Percentiles rank a stretch among this genome's conserved stretches.
Evolutionary conservation across 2,797 vertebrate species (phyloP).

Genomic region (Rhabdophis nuchalis): DNA sequence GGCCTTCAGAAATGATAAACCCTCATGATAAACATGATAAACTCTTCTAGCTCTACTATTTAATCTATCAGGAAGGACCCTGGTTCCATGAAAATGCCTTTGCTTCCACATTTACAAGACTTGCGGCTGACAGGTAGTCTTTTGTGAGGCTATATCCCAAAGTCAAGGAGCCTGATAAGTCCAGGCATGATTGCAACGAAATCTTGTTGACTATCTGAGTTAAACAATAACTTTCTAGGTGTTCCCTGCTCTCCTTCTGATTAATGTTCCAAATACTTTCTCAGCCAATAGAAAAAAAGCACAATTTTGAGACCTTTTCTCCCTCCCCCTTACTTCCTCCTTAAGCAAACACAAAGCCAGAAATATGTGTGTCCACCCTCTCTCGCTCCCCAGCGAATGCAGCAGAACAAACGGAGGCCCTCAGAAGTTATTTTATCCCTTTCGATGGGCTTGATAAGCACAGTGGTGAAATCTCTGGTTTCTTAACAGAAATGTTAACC

Average conservation of each 20-base stretch:
- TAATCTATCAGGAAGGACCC: neutral
- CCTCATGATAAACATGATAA: too few species aligned
- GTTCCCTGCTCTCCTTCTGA: conserved; percentile 42
- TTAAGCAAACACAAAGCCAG: neutral
- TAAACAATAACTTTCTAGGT: conserved; percentile 60
- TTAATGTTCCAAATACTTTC: conserved; percentile 49
- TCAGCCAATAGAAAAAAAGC: conserved; percentile 36
- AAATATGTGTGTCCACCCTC: neutral
- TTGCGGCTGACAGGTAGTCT: neutral
- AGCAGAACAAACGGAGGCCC: neutral
- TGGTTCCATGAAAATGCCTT: neutral
- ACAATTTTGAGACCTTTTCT: conserved; percentile 1
- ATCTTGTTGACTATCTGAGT: conserved; percentile 53
- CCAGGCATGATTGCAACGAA: conserved; percentile 31
- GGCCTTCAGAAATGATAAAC: neutral
- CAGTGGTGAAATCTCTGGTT: neutral
- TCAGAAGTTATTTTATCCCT: neutral
- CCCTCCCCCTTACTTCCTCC: neutral
- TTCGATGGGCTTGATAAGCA: neutral
- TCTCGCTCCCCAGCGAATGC: neutral
- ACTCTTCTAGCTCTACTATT: neutral
- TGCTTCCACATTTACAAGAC: neutral
- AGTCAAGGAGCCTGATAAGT: conserved; percentile 33
- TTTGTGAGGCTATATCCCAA: conserved; percentile 10
- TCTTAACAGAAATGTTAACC: neutral